phyloP scores from a whole-genome alignment of 2,797 vertebrate species.

The Lithobates sylvaticus region DNA sequence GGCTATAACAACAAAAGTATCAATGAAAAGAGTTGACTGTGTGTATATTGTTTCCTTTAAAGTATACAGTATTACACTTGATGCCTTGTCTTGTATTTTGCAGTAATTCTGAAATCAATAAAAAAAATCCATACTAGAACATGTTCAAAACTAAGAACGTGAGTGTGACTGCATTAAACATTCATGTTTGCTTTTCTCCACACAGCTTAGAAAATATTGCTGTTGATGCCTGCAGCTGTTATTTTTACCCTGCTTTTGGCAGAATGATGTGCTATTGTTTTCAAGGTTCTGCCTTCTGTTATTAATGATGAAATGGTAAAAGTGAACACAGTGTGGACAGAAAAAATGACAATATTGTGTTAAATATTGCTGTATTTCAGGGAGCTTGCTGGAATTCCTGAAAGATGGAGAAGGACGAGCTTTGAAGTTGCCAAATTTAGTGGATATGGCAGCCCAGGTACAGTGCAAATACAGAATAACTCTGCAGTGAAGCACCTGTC shows the following conservation, averaged over 20 bases:
- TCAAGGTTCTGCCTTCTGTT: neutral
- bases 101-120: neutral
- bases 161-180: neutral
- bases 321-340: neutral
- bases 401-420: constrained; percentile 94
- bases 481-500: neutral
- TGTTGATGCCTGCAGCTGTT: neutral
- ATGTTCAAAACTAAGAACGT: neutral
- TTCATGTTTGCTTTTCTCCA: neutral
- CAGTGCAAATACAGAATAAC: neutral
- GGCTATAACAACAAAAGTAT: no score
- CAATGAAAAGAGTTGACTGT: no score
- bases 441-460: constrained; percentile 98
- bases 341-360: neutral
- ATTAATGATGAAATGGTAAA: neutral
- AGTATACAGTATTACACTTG: neutral
- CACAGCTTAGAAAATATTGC: neutral
- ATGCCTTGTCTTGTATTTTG: neutral
- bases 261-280: neutral
- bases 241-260: neutral
- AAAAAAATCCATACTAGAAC: neutral
- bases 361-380: constrained; percentile 71
- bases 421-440: constrained; percentile 93
- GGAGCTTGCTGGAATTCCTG: constrained; percentile 95
- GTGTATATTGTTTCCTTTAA: no score